phyloP scores from a whole-genome alignment of 2,113 vertebrate genomes.

The human region DNA sequence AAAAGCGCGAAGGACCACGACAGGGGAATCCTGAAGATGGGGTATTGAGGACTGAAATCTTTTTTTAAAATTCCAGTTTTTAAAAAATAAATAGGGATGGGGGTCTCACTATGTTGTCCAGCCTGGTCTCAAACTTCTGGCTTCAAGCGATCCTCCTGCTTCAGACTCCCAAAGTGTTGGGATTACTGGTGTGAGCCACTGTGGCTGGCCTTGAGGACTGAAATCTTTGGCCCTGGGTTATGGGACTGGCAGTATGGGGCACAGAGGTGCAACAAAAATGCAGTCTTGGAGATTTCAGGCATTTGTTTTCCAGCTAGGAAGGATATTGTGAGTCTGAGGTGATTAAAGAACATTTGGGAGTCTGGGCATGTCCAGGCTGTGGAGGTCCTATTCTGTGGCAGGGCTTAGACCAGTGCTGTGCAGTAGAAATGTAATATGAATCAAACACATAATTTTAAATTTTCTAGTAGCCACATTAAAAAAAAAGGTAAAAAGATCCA shows the following conservation, averaged over 20 bases:
- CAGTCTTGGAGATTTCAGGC: neutral
- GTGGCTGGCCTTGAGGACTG: neutral
- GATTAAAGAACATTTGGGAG: neutral
- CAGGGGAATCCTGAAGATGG: neutral
- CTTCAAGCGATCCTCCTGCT: too few species aligned
- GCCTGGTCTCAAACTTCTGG: too few species aligned
- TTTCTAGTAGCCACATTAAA: neutral
- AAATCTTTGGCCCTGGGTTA: neutral
- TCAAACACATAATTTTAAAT: neutral
- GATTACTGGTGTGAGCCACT: too few species aligned
- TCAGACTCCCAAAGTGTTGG: too few species aligned
- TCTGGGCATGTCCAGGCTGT: neutral
- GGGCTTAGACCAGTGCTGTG: neutral
- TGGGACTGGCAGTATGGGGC: neutral
- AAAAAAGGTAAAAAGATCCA: neutral
- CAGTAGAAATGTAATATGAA: constrained; percentile 7
- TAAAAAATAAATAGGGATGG: too few species aligned
- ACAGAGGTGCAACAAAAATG: neutral
- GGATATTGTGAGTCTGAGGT: neutral
- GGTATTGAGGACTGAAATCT: neutral
- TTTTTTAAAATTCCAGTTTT: neutral
- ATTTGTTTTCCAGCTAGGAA: neutral
- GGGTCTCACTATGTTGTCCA: too few species aligned
- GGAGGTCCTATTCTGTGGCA: neutral
- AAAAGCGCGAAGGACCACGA: neutral